These are phyloP conservation scores for Montipora capitata DNA, from an alignment of 92 coral and sea anemone species.

Conservation along the genomic window DNA sequence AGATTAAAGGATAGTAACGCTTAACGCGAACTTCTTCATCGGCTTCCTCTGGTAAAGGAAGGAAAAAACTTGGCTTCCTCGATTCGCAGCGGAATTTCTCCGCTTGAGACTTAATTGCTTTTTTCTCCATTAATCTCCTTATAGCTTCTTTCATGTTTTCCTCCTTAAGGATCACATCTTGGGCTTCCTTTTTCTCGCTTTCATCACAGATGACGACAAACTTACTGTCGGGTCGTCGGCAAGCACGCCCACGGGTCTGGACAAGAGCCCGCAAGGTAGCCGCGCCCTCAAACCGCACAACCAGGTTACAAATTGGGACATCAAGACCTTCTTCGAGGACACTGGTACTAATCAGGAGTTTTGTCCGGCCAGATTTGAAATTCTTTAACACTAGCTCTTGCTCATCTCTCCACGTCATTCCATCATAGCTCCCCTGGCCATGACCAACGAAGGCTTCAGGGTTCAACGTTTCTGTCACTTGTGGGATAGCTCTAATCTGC, in stretches of 20 bases:
- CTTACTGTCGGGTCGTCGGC: conserved; percentile 86
- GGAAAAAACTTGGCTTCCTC: conserved; percentile 38
- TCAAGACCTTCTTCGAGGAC: conserved; percentile 98
- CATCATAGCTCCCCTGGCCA: conserved; percentile 87
- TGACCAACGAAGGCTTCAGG: conserved; percentile 92
- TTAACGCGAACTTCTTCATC: background rate
- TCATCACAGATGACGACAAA: conserved; percentile 90
- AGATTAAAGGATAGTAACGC: conserved; percentile 30
- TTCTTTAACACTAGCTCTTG: conserved; percentile 82
- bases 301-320: conserved; percentile 95
- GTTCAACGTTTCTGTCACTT: conserved; percentile 62
- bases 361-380: conserved; percentile 85
- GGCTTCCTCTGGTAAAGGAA: background rate
- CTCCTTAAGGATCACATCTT: conserved; percentile 71
- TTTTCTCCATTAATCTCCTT: conserved; percentile 30
- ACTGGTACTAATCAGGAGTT: conserved; percentile 88
- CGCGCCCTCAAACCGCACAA: conserved; percentile 92
- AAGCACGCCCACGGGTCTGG: conserved; percentile 95
- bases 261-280: conserved; percentile 81
- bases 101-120: conserved; percentile 46
- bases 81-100: conserved; percentile 73
- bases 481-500: conserved; percentile 63
- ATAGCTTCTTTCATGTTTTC: conserved; percentile 83
- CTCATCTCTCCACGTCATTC: conserved; percentile 95
- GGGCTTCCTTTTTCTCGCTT: conserved; percentile 66